Base-by-base conservation (phyloP, 2,113 vertebrate genomes). In the Brienomyrus longianalis region DNA sequence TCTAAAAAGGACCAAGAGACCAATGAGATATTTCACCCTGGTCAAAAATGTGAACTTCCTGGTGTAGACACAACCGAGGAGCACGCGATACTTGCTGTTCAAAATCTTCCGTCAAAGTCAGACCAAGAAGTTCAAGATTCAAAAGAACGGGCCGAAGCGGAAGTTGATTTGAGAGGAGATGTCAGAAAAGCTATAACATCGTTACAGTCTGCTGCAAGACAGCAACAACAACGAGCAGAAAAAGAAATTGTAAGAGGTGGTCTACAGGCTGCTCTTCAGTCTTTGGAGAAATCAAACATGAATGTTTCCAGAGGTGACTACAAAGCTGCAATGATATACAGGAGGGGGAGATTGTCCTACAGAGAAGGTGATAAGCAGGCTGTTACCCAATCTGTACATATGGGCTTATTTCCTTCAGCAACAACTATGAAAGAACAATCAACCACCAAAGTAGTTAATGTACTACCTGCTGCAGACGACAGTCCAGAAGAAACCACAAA, bases 251-350 rank as follows among this genome's bases (percentile, higher is more conserved):
- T 97, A 88, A 93, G 93, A 59, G 96, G 97, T 93, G 96, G 95
- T 93, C 92, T 98, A 92, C 95, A 96, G 92, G 94, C 96, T 91
- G 93, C 97, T 0, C 95, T 98, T 87, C 93, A 97, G 91, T 97
- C 97, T 0, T 94, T 98, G 91, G 96, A 95, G 92, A 97, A 95
- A 91, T 97, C 97, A 56, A 97, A 96, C 45, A 88, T 98, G 92
- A 98, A 98, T 95, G 94, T 97, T 89, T 95, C 95, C 90, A 96
- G 93, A 93, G 97, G 97, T 87, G 97, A 97, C 92, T 97, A 97
- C 95, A 97, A 93, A 96, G 95, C 94, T 87, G 94, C 93, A 56
- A 97, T 98, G 96, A 96, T 97, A 92, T 97, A 97, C 95, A 96
- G 94, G 92, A 96, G 96, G 86, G 93, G 96, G 90, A 94, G 95